These are phyloP conservation scores for Harpalus rufipes DNA, from an alignment of 2,888 invertebrate species.

Conservation along the genomic window DNA sequence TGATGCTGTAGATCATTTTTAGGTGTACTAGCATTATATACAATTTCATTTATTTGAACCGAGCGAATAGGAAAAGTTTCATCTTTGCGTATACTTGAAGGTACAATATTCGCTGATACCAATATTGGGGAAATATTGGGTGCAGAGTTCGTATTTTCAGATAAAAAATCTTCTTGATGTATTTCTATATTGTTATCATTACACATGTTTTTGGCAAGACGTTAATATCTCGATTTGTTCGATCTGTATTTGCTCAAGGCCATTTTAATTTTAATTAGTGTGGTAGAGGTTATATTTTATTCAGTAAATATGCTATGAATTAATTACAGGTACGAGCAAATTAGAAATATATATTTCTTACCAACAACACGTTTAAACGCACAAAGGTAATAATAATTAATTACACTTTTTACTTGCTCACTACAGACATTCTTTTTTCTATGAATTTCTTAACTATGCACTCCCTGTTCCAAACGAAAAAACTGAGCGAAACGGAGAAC, in stretches of 20 bases:
- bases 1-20: not conserved
- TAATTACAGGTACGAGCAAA: not conserved
- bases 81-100: not conserved
- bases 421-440: not conserved
- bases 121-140: not conserved
- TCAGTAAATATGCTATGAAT: too few relatives aligned
- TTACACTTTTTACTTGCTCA: not conserved
- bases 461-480: too few relatives aligned
- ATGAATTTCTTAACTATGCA: too few relatives aligned
- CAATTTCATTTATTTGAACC: slow-evolving; percentile 1
- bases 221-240: not conserved
- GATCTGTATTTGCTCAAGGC: not conserved
- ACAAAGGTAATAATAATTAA: not conserved
- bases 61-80: not conserved
- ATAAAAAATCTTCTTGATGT: not conserved
- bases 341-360: not conserved
- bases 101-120: not conserved
- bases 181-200: not conserved
- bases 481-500: too few relatives aligned
- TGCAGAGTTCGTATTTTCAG: not conserved
- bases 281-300: not conserved
- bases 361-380: not conserved
- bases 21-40: not conserved
- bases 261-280: not conserved
- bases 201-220: not conserved